A percentile compares a stretch with the other conserved stretches of the same genome.
Conservation (phyloP, 2,888 invertebrate species). For the Pterostichus madidus region DNA sequence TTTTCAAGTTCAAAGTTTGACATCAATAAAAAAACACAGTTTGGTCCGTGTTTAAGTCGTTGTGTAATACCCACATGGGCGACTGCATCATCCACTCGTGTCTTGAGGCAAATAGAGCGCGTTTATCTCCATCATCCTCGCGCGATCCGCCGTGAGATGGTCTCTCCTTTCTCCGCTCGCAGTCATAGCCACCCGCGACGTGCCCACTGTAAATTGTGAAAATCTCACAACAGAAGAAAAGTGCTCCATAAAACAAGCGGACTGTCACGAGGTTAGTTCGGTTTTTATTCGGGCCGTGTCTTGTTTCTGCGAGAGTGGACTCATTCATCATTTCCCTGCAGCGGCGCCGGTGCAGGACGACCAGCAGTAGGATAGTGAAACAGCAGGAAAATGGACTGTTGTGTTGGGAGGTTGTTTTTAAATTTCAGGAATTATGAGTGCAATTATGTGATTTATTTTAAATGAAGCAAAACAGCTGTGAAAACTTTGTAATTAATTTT, state of each 20-base stretch:
- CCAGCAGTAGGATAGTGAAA: slow-evolving; percentile 1
- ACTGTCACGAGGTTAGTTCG: slow-evolving; percentile 71
- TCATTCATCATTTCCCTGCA: slow-evolving; percentile 71
- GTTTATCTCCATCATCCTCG: slow-evolving; percentile 67
- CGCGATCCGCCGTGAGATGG: slow-evolving; percentile 49
- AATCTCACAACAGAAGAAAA: slow-evolving; percentile 69
- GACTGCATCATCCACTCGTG: slow-evolving; percentile 16
- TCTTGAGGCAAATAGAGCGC: slow-evolving; percentile 57
- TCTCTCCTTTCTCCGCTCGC: background rate
- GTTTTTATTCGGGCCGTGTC: slow-evolving; percentile 71
- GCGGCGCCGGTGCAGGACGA: slow-evolving; percentile 9
- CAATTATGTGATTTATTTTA: slow-evolving; percentile 45
- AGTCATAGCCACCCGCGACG: slow-evolving; percentile 45
- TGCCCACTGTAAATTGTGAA: slow-evolving; percentile 69
- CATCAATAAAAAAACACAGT: no score
- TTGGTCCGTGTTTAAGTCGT: no score
- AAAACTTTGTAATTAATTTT: slow-evolving; percentile 36
- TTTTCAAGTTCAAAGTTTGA: no score
- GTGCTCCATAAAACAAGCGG: slow-evolving; percentile 70
- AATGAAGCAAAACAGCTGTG: slow-evolving; percentile 27
- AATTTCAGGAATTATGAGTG: slow-evolving; percentile 40
- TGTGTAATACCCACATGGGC: no score
- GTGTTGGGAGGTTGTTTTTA: slow-evolving; percentile 29
- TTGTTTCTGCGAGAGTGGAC: slow-evolving; percentile 70
- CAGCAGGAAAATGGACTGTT: slow-evolving; percentile 39